Evolutionary conservation across 1,140 invertebrate genomes (phyloP).

Genomic region (Yoshiicerus persimilis): DNA sequence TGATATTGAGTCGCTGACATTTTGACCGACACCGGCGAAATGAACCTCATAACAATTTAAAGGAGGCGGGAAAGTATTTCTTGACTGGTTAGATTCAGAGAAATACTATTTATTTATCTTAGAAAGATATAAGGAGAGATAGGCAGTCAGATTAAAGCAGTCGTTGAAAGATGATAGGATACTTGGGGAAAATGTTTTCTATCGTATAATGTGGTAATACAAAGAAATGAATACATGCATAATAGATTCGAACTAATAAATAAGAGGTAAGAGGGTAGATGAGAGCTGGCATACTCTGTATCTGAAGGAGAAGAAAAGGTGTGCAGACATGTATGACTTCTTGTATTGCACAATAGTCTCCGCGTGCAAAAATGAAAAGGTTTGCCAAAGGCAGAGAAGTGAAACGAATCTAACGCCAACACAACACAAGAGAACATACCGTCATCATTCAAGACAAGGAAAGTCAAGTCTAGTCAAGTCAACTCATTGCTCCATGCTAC

Average conservation of each 20-base stretch:
- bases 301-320: background rate
- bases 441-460: background rate
- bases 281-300: background rate
- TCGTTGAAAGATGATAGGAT: background rate
- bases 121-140: background rate
- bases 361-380: background rate
- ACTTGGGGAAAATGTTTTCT: background rate
- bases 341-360: background rate
- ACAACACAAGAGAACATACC: background rate
- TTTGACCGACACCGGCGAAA: too few relatives aligned
- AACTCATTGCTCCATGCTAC: background rate
- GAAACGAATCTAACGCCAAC: background rate
- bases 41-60: too few relatives aligned
- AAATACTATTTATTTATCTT: background rate
- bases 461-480: background rate
- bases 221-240: background rate
- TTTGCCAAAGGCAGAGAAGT: background rate
- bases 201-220: background rate
- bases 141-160: background rate
- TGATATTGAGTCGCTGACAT: too few relatives aligned
- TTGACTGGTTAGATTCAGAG: too few relatives aligned
- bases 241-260: background rate
- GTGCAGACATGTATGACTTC: background rate
- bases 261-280: background rate
- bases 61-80: too few relatives aligned